Evolutionary conservation across 2,113 vertebrate genomes (phyloP).

Genomic region (Siphamia tubifer): DNA sequence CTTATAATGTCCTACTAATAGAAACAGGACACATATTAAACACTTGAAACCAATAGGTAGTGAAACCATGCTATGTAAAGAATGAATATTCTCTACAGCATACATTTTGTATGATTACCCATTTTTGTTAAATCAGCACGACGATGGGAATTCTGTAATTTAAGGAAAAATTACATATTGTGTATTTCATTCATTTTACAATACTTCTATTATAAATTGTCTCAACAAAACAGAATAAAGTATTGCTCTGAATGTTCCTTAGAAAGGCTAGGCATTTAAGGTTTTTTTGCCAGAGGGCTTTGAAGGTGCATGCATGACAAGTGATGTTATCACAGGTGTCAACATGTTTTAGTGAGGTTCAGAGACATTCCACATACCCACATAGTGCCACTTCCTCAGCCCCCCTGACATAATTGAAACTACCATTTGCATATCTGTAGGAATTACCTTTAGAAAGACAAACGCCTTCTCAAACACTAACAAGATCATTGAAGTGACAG

Average conservation of each 20-base stretch:
- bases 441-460: not conserved
- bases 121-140: no score
- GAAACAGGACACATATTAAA: no score
- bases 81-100: no score
- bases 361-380: slow-evolving; percentile 46
- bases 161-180: no score
- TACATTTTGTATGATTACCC: no score
- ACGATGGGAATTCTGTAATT: no score
- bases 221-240: not conserved
- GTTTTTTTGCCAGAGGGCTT: not conserved
- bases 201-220: no score
- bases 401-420: not conserved
- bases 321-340: slow-evolving; percentile 50
- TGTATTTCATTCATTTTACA: no score
- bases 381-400: not conserved
- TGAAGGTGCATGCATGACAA: not conserved
- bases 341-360: slow-evolving; percentile 48
- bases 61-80: no score
- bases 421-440: slow-evolving; percentile 9
- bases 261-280: not conserved
- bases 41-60: no score
- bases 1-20: no score
- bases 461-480: not conserved
- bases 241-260: not conserved
- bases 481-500: not conserved